phyloP scores from a whole-genome alignment of 2,113 vertebrate genomes.

The Sprattus sprattus region DNA sequence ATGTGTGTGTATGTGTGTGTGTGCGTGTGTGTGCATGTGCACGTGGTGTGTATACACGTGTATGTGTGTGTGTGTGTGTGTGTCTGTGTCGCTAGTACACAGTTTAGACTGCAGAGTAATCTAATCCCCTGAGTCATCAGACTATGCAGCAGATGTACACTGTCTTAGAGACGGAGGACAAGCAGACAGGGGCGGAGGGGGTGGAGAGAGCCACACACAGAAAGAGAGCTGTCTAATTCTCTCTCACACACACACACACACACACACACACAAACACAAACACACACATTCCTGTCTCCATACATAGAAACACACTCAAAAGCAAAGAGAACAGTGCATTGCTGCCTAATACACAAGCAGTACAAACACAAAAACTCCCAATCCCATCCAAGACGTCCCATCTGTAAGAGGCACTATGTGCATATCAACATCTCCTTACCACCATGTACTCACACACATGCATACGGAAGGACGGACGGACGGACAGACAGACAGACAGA shows the following conservation, averaged over 20 bases:
- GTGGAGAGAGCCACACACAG: background rate
- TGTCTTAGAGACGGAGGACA: background rate
- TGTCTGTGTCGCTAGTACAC: background rate
- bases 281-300: background rate
- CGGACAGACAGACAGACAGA: background rate
- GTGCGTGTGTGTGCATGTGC: background rate
- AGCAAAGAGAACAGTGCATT: background rate
- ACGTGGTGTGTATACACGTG: background rate
- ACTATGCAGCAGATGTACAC: background rate
- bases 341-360: background rate
- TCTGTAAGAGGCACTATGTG: background rate
- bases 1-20: background rate
- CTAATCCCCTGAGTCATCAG: conserved; percentile 33
- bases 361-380: background rate
- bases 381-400: background rate
- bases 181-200: background rate
- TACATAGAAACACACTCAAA: background rate
- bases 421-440: background rate
- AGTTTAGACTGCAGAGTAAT: background rate
- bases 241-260: background rate
- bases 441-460: too few species aligned
- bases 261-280: background rate
- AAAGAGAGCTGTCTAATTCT: background rate
- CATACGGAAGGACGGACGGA: background rate
- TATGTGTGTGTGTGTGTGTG: background rate